Evolutionary conservation across 2,888 invertebrate species (phyloP).

Genomic region (Volucella zonaria): DNA sequence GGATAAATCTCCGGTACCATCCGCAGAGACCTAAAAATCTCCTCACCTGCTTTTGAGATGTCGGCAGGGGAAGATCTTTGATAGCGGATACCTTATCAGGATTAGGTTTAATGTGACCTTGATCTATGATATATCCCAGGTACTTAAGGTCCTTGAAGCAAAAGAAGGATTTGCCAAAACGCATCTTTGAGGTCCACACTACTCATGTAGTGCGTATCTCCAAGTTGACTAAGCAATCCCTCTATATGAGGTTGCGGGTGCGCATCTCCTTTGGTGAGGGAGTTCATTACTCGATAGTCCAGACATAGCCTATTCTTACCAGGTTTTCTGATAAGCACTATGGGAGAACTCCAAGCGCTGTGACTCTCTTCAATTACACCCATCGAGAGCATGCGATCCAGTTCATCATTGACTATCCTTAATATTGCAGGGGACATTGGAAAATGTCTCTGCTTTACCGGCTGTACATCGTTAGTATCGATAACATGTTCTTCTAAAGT

Average conservation of each 20-base stretch:
- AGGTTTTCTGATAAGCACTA: constrained; percentile 74
- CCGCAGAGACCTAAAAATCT: constrained; percentile 70
- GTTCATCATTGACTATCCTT: background rate
- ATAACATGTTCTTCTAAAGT: too few relatives aligned
- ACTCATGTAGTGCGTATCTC: constrained; percentile 50
- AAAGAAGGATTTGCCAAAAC: constrained; percentile 56
- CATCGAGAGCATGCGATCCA: constrained; percentile 76
- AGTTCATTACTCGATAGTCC: constrained; percentile 76
- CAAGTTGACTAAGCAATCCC: too few relatives aligned
- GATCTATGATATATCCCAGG: constrained; percentile 48
- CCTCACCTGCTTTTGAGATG: constrained; percentile 68
- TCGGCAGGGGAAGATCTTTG: constrained; percentile 38
- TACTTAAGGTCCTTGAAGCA: constrained; percentile 47
- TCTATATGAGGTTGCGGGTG: constrained; percentile 66
- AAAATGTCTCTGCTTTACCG: too few relatives aligned
- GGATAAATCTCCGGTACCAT: constrained; percentile 69
- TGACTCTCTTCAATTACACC: constrained; percentile 76
- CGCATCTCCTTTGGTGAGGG: constrained; percentile 71
- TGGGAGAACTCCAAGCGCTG: constrained; percentile 76
- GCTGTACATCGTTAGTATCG: too few relatives aligned
- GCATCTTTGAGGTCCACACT: constrained; percentile 72
- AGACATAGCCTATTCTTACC: constrained; percentile 75
- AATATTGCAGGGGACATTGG: too few relatives aligned
- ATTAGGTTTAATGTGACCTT: constrained; percentile 40
- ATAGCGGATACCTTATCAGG: constrained; percentile 46